phyloP scores from a whole-genome alignment of 2,797 vertebrate species.

The Pseudomugil tenellus region DNA sequence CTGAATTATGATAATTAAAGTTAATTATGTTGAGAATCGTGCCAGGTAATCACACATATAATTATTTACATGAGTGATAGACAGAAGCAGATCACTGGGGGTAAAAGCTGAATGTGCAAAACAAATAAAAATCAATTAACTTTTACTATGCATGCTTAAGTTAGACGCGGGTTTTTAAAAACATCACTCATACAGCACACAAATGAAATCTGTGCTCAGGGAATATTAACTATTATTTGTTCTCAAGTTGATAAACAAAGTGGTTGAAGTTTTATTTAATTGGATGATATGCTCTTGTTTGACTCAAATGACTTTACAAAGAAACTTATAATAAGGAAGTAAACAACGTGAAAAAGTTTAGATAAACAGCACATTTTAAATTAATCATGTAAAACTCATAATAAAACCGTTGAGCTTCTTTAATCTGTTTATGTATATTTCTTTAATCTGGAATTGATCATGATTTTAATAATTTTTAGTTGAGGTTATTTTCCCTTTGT shows the following conservation, averaged over 20 bases:
- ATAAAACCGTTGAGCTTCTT: not conserved
- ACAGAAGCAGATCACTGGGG: slow-evolving; percentile 25
- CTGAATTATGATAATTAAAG: slow-evolving; percentile 39
- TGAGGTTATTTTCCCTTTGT: too few relatives aligned
- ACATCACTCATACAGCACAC: slow-evolving; percentile 4
- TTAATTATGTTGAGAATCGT: slow-evolving; percentile 15
- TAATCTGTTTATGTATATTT: not conserved
- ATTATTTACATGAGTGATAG: slow-evolving; percentile 32
- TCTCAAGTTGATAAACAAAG: not conserved
- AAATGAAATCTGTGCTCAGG: slow-evolving; percentile 19
- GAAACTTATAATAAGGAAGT: not conserved
- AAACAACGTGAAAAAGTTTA: not conserved
- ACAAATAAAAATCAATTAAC: slow-evolving; percentile 44
- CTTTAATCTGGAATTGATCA: too few relatives aligned
- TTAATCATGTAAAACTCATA: not conserved
- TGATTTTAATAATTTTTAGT: too few relatives aligned
- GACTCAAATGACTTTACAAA: not conserved
- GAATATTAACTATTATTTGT: slow-evolving; percentile 25
- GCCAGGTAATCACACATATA: slow-evolving; percentile 14
- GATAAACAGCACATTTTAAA: not conserved
- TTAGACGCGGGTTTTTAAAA: slow-evolving; percentile 9
- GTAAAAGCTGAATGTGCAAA: slow-evolving; percentile 28
- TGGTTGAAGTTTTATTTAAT: not conserved
- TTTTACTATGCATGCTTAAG: slow-evolving; percentile 30
- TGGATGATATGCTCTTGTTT: not conserved